Evolutionary conservation across 2,113 vertebrate genomes (phyloP).

Genomic region (Oreochromis aureus): DNA sequence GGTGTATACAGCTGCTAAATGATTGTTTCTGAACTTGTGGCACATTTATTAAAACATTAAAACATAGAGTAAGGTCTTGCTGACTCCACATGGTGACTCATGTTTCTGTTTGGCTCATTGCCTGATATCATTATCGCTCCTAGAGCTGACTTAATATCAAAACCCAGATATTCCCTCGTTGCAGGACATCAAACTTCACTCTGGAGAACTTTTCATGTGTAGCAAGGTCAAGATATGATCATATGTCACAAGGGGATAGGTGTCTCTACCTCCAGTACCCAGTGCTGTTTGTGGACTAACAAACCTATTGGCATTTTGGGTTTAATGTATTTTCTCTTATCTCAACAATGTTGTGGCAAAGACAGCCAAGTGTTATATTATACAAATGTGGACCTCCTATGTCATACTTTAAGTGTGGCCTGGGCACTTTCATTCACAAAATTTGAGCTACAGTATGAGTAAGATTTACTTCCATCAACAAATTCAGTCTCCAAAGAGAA

Average conservation of each 20-base stretch:
- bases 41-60: background rate
- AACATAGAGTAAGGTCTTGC: background rate
- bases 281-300: background rate
- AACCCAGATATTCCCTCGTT: background rate
- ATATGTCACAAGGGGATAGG: background rate
- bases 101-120: background rate
- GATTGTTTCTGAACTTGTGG: background rate
- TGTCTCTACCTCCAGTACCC: background rate
- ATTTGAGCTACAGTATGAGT: background rate
- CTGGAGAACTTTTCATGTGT: background rate
- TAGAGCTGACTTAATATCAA: background rate
- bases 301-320: background rate
- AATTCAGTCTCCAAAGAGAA: background rate
- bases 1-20: background rate
- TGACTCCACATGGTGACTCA: background rate
- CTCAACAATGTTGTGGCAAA: background rate
- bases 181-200: constrained; percentile 6
- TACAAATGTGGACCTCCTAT: background rate
- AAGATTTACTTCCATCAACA: background rate
- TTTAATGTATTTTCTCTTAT: background rate
- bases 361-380: background rate
- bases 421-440: background rate
- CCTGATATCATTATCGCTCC: background rate
- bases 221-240: background rate
- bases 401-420: background rate